These are phyloP conservation scores for Xenentodon cancila DNA, from an alignment of 2,797 vertebrate genomes.

Conservation along the genomic window DNA sequence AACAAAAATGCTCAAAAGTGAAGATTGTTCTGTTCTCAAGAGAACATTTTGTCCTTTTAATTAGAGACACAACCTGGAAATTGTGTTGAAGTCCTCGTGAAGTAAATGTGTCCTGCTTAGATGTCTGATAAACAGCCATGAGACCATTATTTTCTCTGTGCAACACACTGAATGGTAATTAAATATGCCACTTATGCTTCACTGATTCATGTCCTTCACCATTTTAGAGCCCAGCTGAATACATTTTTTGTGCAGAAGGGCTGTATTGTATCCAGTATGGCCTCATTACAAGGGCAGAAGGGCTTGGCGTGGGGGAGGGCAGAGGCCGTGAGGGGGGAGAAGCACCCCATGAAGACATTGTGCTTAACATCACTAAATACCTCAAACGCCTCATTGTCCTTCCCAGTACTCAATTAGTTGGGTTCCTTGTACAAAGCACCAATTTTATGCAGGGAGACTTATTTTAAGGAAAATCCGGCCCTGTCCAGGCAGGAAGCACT, in stretches of 20 bases:
- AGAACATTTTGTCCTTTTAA: conserved; percentile 13
- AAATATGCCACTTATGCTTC: conserved; percentile 93
- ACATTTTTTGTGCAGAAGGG: conserved; percentile 86
- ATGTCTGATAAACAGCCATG: conserved; percentile 75
- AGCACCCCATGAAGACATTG: conserved; percentile 77
- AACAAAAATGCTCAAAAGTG: background rate
- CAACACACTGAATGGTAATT: conserved; percentile 90
- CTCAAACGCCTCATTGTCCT: conserved; percentile 75
- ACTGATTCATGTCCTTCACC: conserved; percentile 91
- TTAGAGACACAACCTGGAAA: conserved; percentile 16
- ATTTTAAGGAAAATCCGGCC: conserved; percentile 59
- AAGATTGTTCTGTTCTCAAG: background rate
- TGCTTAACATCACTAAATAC: conserved; percentile 80
- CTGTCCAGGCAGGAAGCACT: conserved; percentile 55
- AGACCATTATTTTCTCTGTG: conserved; percentile 87
- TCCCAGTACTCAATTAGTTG: conserved; percentile 67
- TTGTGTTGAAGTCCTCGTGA: conserved; percentile 18
- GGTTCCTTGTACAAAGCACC: conserved; percentile 46
- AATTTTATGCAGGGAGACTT: conserved; percentile 57
- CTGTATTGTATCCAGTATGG: conserved; percentile 89
- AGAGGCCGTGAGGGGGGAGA: conserved; percentile 33
- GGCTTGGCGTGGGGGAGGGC: conserved; percentile 77
- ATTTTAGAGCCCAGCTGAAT: conserved; percentile 87
- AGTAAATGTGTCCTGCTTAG: conserved; percentile 34
- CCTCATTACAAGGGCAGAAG: conserved; percentile 83